Evolutionary conservation across 1,140 invertebrate species (phyloP).

Genomic region (Caenorhabditis tropicalis): DNA sequence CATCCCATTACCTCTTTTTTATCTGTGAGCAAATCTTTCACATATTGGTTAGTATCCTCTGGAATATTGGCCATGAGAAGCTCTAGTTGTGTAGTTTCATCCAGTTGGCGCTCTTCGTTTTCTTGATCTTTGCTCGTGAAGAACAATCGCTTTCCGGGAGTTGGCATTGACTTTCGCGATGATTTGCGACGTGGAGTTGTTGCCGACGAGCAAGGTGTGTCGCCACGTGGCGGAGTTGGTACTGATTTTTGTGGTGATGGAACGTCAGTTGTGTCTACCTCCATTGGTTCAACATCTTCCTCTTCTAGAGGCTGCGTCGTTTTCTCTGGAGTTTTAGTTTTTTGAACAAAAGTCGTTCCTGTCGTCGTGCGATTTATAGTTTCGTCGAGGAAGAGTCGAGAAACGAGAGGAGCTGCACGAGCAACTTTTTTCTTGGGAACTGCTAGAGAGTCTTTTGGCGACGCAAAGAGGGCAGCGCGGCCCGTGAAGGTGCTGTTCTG

Average conservation of each 20-base stretch:
- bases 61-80: background rate
- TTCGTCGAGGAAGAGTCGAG: background rate
- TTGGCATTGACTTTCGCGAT: conserved; percentile 6
- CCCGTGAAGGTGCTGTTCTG: background rate
- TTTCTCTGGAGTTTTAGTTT: background rate
- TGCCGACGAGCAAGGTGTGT: background rate
- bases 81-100: background rate
- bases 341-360: background rate
- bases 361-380: background rate
- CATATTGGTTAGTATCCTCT: background rate
- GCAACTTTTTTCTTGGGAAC: background rate
- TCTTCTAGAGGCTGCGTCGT: background rate
- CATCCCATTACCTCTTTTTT: background rate
- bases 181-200: background rate
- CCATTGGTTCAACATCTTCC: background rate
- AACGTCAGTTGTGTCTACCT: background rate
- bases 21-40: background rate
- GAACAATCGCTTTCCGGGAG: background rate
- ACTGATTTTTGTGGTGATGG: background rate
- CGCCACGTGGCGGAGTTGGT: background rate
- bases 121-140: background rate
- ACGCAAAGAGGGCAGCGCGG: background rate
- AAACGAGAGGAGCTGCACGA: background rate
- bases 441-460: background rate
- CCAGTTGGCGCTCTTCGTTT: background rate